Evolutionary conservation across 2,797 vertebrate species (phyloP), one percentile per base, ranked within the genome.

Genomic region (Myotis vivesi): DNA sequence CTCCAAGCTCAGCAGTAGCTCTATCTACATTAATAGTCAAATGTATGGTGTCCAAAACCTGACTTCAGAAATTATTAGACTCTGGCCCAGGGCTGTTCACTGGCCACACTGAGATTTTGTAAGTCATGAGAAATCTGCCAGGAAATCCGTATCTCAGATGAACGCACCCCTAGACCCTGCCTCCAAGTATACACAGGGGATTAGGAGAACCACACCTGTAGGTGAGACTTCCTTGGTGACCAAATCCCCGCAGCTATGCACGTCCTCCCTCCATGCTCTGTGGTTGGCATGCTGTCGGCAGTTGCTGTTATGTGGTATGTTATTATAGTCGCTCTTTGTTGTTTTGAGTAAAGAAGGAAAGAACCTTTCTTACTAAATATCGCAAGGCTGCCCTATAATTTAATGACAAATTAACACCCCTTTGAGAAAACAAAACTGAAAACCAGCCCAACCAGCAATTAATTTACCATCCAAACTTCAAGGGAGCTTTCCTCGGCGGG

Each of bases 361-460:
- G 2, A 23, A 9, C 11, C 25, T 84, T 33, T 90, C 82, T 89
- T 64, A 77, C 9, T 44, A 85, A 62, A 82, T 68, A 71, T 4
- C 83, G 13, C 20, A 72, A 33, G 25, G 46, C 57, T 36, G 25
- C 33, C 57, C 46, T 89, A 66, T 72, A 30, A 79, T 80, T 41
- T 62, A 66, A 77, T 30, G 75, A 66, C 23, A 64, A 79, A 59
- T 44, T 9, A 80, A 71, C n/a, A 49, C 20, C 69, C 69, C 75
- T 91, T 89, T 41, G 59, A 85, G 57, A 62, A 72, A 73, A 94
- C 6, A 36, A 94, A 91, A 77, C 38, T 73, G 81, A 86, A 88
- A 68, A 30, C 71, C 22, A 53, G 19, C 55, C 66, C 49, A 3
- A 81, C 71, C 7, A 38, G 69, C 49, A 53, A 69, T 68, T 46